These are phyloP conservation scores for Sepiola atlantica DNA, from an alignment of 2,888 invertebrate genomes.

Conservation along the genomic window DNA sequence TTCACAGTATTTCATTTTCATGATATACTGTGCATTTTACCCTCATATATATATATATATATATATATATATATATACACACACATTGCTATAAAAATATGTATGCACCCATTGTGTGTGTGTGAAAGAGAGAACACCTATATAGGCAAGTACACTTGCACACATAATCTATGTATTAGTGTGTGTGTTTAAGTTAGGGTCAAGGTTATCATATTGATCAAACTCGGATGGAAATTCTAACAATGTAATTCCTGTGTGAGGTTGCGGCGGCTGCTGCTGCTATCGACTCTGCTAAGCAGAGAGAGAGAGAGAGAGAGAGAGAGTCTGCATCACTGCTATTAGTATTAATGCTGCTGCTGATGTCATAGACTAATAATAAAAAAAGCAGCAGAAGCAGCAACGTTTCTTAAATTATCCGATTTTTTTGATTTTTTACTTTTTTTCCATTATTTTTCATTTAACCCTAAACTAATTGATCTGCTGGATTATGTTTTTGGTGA, in stretches of 20 bases:
- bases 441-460: neutral
- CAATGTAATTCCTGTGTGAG: constrained; percentile 12
- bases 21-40: no score
- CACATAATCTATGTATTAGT: neutral
- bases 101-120: neutral
- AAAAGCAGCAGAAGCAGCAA: neutral
- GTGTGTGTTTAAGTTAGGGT: neutral
- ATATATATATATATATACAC: constrained; percentile 5
- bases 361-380: neutral
- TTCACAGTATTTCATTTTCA: no score
- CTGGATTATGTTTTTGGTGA: neutral
- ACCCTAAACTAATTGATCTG: neutral
- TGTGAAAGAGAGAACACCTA: neutral
- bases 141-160: neutral
- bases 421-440: neutral
- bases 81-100: neutral
- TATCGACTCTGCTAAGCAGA: neutral
- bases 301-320: neutral
- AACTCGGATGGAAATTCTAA: neutral
- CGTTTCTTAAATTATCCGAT: neutral
- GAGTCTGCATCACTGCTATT: neutral
- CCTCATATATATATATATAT: constrained; percentile 37
- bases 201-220: constrained; percentile 12
- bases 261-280: constrained; percentile 2
- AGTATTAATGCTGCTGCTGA: neutral